These are phyloP conservation scores for Cryptoblepharus egeriae DNA, from an alignment of 2,797 vertebrate species.

Conservation along the genomic window DNA sequence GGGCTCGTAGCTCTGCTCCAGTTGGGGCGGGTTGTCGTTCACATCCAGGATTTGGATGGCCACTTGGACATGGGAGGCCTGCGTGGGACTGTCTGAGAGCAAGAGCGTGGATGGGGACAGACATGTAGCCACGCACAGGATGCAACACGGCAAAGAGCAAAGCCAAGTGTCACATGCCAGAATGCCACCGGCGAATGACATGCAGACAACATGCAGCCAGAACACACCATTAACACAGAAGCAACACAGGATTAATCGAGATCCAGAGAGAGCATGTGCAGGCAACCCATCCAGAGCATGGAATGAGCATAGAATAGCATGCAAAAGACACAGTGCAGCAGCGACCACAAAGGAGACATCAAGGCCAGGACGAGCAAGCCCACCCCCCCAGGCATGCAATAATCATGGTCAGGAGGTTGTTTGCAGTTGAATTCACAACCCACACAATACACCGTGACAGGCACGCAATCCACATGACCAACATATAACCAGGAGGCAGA, in stretches of 20 bases:
- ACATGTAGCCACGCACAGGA: not conserved
- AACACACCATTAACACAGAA: not conserved
- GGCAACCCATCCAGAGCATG: not conserved
- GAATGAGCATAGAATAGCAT: not conserved
- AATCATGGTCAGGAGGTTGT: not conserved
- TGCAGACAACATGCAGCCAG: not conserved
- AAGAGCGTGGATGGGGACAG: slow-evolving; percentile 45
- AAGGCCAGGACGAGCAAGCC: not conserved
- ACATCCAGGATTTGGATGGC: slow-evolving; percentile 88
- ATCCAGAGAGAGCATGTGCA: not conserved
- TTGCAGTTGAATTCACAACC: not conserved
- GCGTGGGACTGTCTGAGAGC: slow-evolving; percentile 87
- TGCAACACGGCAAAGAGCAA: not conserved
- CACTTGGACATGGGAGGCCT: slow-evolving; percentile 86
- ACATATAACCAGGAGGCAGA: not conserved
- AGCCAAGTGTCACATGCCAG: not conserved
- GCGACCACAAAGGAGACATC: not conserved
- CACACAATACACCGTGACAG: too few species aligned
- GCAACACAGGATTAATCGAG: not conserved
- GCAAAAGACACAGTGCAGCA: not conserved
- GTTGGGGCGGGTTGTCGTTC: slow-evolving; percentile 90
- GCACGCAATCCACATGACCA: not conserved
- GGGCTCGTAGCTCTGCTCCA: slow-evolving; percentile 86
- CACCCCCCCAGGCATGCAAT: not conserved
- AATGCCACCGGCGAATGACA: too few species aligned